Base-by-base conservation (phyloP, 2,113 vertebrate species). In the Phaethornis superciliosus region DNA sequence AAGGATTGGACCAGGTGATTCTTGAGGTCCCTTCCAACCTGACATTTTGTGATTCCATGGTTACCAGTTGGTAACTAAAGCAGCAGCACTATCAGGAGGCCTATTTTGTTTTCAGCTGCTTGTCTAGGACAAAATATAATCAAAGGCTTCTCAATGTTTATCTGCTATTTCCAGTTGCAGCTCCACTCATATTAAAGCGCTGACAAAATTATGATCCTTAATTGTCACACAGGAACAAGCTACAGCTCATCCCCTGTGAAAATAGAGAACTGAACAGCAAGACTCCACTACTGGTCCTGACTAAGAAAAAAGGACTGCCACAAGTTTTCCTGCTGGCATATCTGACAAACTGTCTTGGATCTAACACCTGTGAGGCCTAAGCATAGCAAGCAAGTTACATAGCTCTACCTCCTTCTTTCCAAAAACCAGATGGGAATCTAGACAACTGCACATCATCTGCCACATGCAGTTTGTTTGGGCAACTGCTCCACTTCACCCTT, bases 251-350 rank as follows among this genome's bases (percentile, higher is more conserved):
- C 10, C 77, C 24, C 60, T 21, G 13, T 6, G 26, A 74, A 24
- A n/a, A 30, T 21, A 20, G 5, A 77, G 68, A 81, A 93, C 78
- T 0, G 23, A n/a, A 37, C 1, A 2, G 7, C 0, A 32, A 26
- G 40, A 80, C n/a, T 69, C 46, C 20, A 8, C 24, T 23, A 22
- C 0, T 20, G 40, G 30, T 54, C 13, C 28, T 74, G 33, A 49
- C 37, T 37, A 37, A 51, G 23, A 33, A 44, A 60, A 44, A 81
- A 23, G 44, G 51, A 65, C 8, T 26, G 46, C 17, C 20, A 7
- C 15, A 27, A 51, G 51, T 27, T 75, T 59, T 42, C 30, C 24
- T 42, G n/a, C 8, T 23, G 67, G 35, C 15, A 72, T 35, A 42
- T 22, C 54, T 67, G n/a, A 78, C 40, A 40, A 69, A 68, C 44